These are phyloP conservation scores for Orius insidiosus DNA, from an alignment of 1,140 invertebrate genomes.

Conservation along the genomic window DNA sequence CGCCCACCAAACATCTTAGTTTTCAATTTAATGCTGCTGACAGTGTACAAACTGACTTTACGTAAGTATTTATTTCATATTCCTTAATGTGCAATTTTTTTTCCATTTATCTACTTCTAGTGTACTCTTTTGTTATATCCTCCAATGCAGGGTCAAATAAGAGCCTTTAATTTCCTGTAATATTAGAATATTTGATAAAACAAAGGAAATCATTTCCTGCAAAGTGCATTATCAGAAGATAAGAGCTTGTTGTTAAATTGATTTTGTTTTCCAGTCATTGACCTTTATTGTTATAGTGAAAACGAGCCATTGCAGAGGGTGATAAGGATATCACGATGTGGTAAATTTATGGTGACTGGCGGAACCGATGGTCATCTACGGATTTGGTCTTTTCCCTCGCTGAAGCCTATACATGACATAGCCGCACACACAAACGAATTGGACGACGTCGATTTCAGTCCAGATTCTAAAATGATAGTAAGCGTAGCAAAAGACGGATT, in stretches of 20 bases:
- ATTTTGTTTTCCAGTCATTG: constrained; percentile 1
- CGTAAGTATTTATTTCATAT: too few relatives aligned
- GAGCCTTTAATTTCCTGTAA: too few relatives aligned
- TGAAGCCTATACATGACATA: constrained; percentile 37
- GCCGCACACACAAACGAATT: constrained; percentile 64
- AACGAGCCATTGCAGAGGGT: constrained; percentile 71
- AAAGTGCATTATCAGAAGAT: background rate
- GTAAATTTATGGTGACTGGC: constrained; percentile 71
- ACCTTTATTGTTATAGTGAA: constrained; percentile 26
- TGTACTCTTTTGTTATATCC: too few relatives aligned
- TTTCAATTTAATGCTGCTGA: constrained; percentile 53
- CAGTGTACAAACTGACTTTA: constrained; percentile 65
- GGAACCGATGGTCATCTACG: constrained; percentile 75
- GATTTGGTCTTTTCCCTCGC: constrained; percentile 67
- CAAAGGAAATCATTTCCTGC: too few relatives aligned
- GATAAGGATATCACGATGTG: constrained; percentile 57
- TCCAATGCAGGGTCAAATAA: too few relatives aligned
- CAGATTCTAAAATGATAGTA: constrained; percentile 49
- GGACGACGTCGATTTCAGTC: constrained; percentile 81
- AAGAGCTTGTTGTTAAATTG: too few relatives aligned
- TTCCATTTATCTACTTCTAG: too few relatives aligned
- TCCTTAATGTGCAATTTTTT: too few relatives aligned
- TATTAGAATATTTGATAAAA: too few relatives aligned
- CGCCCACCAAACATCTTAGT: constrained; percentile 31
- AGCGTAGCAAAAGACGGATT: constrained; percentile 77